phyloP scores from a whole-genome alignment of 2,113 vertebrate genomes.

The Chaenogobius annularis region DNA sequence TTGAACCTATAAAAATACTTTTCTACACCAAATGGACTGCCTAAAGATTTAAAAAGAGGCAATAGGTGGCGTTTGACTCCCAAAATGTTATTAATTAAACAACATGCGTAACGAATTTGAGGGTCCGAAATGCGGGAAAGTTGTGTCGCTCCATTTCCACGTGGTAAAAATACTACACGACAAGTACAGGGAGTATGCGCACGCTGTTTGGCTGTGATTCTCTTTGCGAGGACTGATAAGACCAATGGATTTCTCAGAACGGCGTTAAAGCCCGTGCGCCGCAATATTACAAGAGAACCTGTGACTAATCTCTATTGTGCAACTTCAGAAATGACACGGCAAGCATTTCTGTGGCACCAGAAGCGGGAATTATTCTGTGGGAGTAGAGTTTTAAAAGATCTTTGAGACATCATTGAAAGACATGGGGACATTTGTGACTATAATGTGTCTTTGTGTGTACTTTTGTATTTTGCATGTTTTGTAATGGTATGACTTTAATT shows the following conservation, averaged over 20 bases:
- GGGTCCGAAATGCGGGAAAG: neutral
- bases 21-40: too few relatives aligned
- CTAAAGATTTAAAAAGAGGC: neutral
- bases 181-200: neutral
- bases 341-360: neutral
- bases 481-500: too few relatives aligned
- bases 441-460: too few relatives aligned
- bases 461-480: too few relatives aligned
- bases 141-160: neutral
- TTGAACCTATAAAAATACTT: too few relatives aligned
- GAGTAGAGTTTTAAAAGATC: neutral
- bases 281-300: neutral
- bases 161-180: neutral
- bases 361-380: neutral
- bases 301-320: neutral
- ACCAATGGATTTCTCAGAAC: neutral
- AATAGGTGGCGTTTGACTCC: neutral
- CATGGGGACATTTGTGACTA: too few relatives aligned
- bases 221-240: neutral
- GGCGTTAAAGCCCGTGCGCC: neutral
- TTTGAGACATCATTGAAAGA: too few relatives aligned
- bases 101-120: neutral
- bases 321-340: neutral
- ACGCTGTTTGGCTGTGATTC: neutral
- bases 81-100: neutral